A percentile compares a stretch with the other conserved stretches of the same genome.
Conservation (phyloP, 2,113 vertebrate genomes). For the Tonatia bakeri region DNA sequence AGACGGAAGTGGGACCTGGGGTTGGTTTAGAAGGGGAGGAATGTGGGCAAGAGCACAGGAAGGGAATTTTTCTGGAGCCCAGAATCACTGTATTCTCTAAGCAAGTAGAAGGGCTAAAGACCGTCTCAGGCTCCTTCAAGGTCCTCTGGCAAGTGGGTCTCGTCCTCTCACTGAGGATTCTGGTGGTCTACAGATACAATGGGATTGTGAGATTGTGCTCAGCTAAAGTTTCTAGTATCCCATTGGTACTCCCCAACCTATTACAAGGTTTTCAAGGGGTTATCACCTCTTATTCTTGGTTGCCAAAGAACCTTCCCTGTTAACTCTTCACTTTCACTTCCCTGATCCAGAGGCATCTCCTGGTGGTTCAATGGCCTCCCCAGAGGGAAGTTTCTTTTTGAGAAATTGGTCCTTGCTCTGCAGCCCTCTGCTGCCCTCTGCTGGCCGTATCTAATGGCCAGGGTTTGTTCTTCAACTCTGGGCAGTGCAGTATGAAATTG, state of each 20-base stretch:
- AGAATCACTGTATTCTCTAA: not conserved
- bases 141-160: not conserved
- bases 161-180: not conserved
- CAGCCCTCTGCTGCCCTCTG: constrained; percentile 56
- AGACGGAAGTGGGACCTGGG: not conserved
- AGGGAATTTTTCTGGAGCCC: not conserved
- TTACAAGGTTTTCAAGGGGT: not conserved
- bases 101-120: not conserved
- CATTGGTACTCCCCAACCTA: not conserved
- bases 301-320: not conserved
- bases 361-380: not conserved
- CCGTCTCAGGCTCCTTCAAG: not conserved
- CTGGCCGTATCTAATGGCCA: not conserved
- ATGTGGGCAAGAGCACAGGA: not conserved
- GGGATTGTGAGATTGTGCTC: not conserved
- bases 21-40: not conserved
- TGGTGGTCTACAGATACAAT: not conserved
- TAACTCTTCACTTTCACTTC: not conserved
- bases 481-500: not conserved
- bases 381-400: not conserved
- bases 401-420: not conserved
- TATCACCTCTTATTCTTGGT: not conserved
- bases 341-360: not conserved
- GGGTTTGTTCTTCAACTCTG: not conserved
- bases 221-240: not conserved